Evolutionary conservation across 2,113 vertebrate species (phyloP), one percentile per base, ranked within the genome.

Genomic region (Sinocyclocheilus rhinocerous): DNA sequence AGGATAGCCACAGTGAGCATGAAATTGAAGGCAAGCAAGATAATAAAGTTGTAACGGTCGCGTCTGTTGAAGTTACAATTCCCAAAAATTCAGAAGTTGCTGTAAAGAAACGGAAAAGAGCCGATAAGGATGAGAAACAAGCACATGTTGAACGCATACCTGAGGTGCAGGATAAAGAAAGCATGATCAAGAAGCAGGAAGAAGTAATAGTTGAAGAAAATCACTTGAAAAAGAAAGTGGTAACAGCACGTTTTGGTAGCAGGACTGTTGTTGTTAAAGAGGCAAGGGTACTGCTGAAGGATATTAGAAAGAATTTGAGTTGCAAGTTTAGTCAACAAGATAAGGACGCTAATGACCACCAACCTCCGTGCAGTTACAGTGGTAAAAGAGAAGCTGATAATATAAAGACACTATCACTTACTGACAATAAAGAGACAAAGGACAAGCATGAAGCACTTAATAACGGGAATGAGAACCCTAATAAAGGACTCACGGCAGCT

Each of bases 261-360:
- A 90, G 90, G 15, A 89, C 90, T 16, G 29, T 95, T 15, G 89
- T 93, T 29, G 87, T 95, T 50, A 95, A 94, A 86, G 91, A 92
- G 39, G 93, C 91, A 0, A 94, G 88, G 73, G 91, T 96, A 50
- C 77, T 94, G 22, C 83, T 96, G 15, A 93, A 88, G 12, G 95
- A 96, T 90, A 87, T 95, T 90, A 89, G 94, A 65, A 93, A 86
- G 88, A 93, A 85, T 76, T 88, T 90, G 70, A 90, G 90, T 76
- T 16, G 86, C 22, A 69, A 88, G 11, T 59, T 85, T 86, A 88
- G 82, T 16, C 73, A 83, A 76, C 73, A 83, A 78, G 85, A 86
- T 26, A 86, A 83, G 8, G 52, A 76, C 39, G 81, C 85, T 63
- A 36, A 75, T 57, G 42, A 7, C 9, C 29, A 15, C 18, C 72